Evolutionary conservation across 1,140 invertebrate genomes (phyloP), one percentile per base, ranked within the genome.

Genomic region (Phymorhynchus buccinoides): DNA sequence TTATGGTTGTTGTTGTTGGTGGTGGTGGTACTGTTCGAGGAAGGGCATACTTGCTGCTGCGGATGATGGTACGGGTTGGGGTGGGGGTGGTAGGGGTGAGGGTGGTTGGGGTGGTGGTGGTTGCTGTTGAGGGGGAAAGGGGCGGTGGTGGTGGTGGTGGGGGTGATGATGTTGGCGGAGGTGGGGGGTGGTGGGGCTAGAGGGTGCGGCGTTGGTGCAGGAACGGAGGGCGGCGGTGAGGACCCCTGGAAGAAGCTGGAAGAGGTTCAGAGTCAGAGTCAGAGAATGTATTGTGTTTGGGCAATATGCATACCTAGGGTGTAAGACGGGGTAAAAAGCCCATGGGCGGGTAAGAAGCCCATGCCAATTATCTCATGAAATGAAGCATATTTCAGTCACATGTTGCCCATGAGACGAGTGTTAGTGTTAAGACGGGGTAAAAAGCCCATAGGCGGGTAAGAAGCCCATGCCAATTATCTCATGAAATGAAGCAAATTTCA

Each of bases 1-100:
- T 18, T 52, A 18, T 9, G 12, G 56, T 4, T 27, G 12, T 4
- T 4, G 4, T 16, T 16, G 14, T 16, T 62, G 12, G 56, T 62
- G 14, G 22, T 62, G 37, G 35, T 75, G 68, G n/a, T 37, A 32
- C 30, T 32, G 30, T 71, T 32, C 4, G 68, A 71, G 9, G 56
- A 84, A 77, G 44, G 80, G 62, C 37, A 42, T 0, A 73, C n/a
- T n/a, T 73, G 62, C 66, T 83, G 81, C 18, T 71, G 81, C 4
- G 12, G 12, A 27, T 62, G 56, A 27, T 62, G 56, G 18, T 7
- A 27, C 3, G 16, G 56, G 44, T 48, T 48, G 56, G 22, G 56
- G 56, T 62, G 56, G 44, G 6, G 6, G 56, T 62, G 56, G 12
- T 62, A 27, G n/a, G 56, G 22, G 56, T 62, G 56, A 27, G 12